Base-by-base conservation (phyloP, 2,113 vertebrate genomes). In the Motacilla tschutschensis region DNA sequence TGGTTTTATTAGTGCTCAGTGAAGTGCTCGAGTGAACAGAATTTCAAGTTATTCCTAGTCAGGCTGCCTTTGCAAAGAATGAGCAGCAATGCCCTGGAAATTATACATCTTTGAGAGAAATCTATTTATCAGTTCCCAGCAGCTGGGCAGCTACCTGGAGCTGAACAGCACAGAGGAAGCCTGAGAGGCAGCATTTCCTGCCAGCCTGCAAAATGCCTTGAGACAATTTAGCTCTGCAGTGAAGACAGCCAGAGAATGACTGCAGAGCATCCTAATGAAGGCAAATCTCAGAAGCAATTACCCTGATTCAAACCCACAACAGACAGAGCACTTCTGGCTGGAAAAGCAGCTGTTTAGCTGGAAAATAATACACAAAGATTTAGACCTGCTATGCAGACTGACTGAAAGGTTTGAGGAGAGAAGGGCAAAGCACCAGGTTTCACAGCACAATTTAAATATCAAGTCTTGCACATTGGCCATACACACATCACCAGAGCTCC, bases 381-480 rank as follows among this genome's bases (percentile, higher is more conserved):
- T 10, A 48, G 14, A 28, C 17, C 7, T 50, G 36, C 46, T 44
- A 6, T 12, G 24, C 7, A 74, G 51, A 31, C 17, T 63, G 44
- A 44, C 9, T 48, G 40, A 28, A 48, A 35, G 50, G 31, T 73
- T 73, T 48, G 26, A 75, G 58, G 0, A 10, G 28, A 69, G 4
- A 57, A 53, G 24, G 9, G 46, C 70, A 14, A 5, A 1, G 0
- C 10, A 16, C 2, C 8, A 5, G 24, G 28, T 35, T 71, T 57
- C 20, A 71, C 14, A 78, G 58, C 55, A 58, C 0, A 1, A 14
- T 70, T 88, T 51, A 20, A 51, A 44, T 3, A 2, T 7, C 9
- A 24, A 50, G 2, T 17, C 35, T 40, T 11, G 26, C 0, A 2
- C 28, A 38, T 4, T 6, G 47, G 18, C 21, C 26, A 5, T 1